Percentiles rank a stretch among this genome's conserved stretches.
Evolutionary conservation across 2,888 invertebrate genomes (phyloP).

Genomic region (Macrophya alboannulata): DNA sequence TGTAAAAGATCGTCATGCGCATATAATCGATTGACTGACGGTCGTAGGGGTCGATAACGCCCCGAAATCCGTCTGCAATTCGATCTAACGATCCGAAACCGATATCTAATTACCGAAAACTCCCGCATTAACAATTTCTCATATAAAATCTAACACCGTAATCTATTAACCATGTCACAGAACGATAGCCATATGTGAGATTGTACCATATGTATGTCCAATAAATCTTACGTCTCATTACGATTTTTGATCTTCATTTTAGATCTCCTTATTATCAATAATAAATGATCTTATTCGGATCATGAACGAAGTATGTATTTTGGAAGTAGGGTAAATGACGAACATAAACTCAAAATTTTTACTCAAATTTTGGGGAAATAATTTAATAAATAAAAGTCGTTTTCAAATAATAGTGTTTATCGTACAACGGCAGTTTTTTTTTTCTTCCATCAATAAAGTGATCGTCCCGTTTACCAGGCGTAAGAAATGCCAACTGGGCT

Average conservation of each 20-base stretch:
- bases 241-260: background rate
- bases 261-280: background rate
- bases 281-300: background rate
- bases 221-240: conserved; percentile 33
- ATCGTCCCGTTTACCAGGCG: conserved; percentile 57
- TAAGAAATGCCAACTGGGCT: conserved; percentile 73
- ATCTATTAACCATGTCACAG: background rate
- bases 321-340: background rate
- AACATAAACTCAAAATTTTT: background rate
- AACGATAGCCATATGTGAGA: background rate
- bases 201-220: conserved; percentile 9
- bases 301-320: background rate
- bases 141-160: background rate
- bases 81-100: background rate
- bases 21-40: background rate
- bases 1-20: background rate
- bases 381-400: conserved; percentile 49
- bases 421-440: background rate
- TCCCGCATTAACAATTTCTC: background rate
- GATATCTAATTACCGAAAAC: background rate
- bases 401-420: background rate
- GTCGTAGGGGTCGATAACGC: background rate
- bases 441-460: too few species aligned
- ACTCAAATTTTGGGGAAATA: conserved; percentile 22
- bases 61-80: background rate